Base-by-base conservation (phyloP, 2,888 invertebrate species). In the Torymus auratus region DNA sequence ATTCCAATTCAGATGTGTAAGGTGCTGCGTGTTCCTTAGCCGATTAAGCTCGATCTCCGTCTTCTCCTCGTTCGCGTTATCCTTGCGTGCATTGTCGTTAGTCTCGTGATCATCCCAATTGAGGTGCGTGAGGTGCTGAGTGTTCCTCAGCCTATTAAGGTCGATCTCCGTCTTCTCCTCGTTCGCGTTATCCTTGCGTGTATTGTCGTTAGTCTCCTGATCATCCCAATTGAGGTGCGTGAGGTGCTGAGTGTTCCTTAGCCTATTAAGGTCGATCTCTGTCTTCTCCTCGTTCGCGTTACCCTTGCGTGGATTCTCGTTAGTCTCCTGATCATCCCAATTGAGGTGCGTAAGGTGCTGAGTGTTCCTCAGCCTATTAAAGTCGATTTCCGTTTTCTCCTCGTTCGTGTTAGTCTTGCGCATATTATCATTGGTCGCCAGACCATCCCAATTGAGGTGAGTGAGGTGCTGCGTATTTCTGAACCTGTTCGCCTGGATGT, bases 381-480 rank as follows among this genome's bases (percentile, higher is more conserved):
- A 74, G 23, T 85, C 69, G 0, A 75, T 68, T 69, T 85, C 84
- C 2, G 28, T 28, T 28, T 28, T 28, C 28, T 28, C 28, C 28
- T 28, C 28, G 28, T 28, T 28, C 28, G 28, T 4, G 4, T 28
- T 28, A 4, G 28, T 2, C 28, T 28, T 28, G 28, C 28, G 28
- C 4, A 4, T 28, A 28, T 28, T 28, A 28, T 28, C 28, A 28
- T 28, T 28, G 4, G 28, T 28, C 28, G 2, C 28, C 4, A 2
- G 28, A 28, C 4, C 28, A 2, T 76, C 70, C 84, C 83, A 85
- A 65, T 83, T 82, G 3, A 82, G 73, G 17, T 84, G 78, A 13
- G 83, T 84, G 7, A 70, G 67, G 75, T 86, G 84, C 11, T 60
- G 83, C n/a, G 80, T 84, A 65, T 85, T 86, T 52, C 71, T 82